Conservation (phyloP, 1,140 invertebrate genomes). For the Papilio dardanus region DNA sequence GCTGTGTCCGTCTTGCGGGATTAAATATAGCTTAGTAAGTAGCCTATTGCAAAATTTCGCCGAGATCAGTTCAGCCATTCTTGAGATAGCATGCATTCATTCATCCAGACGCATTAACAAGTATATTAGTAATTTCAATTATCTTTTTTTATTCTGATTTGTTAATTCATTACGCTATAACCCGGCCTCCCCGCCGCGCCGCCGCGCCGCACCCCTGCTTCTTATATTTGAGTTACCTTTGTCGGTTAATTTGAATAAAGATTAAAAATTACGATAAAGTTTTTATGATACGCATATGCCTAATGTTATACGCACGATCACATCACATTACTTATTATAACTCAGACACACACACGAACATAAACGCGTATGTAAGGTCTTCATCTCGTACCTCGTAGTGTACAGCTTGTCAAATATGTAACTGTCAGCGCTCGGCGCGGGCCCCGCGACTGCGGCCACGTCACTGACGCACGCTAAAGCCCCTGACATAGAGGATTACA, state of each 20-base stretch:
- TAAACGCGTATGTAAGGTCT: neutral
- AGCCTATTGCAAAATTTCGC: no score
- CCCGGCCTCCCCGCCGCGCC: neutral
- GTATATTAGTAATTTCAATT: no score
- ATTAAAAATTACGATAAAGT: neutral
- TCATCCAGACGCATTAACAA: no score
- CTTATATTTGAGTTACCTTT: neutral
- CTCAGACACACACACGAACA: neutral
- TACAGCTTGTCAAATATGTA: constrained; percentile 12
- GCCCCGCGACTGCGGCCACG: neutral
- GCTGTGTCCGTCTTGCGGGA: no score
- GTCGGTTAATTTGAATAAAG: neutral
- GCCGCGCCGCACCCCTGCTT: neutral
- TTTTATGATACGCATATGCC: constrained; percentile 10
- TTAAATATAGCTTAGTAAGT: no score
- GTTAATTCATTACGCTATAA: neutral
- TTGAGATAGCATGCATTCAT: no score
- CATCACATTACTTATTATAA: neutral
- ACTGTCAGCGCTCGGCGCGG: neutral
- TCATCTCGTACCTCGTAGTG: neutral
- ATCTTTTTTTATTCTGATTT: no score
- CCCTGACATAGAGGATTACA: neutral
- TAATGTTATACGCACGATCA: constrained; percentile 18
- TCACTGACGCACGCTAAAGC: neutral
- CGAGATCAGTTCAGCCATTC: no score